Base-by-base conservation (phyloP, 1,140 invertebrate species). In the Lanistes nyassanus region DNA sequence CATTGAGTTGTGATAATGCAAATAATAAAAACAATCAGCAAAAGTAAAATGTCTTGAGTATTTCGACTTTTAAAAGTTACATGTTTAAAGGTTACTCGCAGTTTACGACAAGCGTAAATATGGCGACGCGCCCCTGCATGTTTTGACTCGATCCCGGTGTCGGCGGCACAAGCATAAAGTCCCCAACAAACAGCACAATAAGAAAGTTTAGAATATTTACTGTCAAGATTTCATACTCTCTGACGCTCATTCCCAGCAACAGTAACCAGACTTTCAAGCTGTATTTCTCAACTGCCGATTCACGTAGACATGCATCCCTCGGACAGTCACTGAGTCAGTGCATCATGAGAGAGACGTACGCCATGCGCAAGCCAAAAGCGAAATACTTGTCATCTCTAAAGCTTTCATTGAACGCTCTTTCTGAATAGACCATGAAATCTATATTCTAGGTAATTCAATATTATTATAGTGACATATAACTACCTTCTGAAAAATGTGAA, bases 41-140 rank as follows among this genome's bases (percentile, higher is more conserved):
- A 11, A 31, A 58, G n/a, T 31, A 58, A 16, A 16, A 29, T 6
- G 0, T 7, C 16, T 21, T 19, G 56, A 56, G 3, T n/a, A 19
- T 29, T 56, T 4, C 11, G 1, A 34, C 21, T 70, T 56, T 58
- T 34, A 36, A 19, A 0, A 34, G 42, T 37, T 21, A 39, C 36
- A 29, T 9, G 11, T 31, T 11, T 19, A 26, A 11, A n/a, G n/a
- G 13, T 11, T 11, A 9, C n/a, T 60, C 13, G 13, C n/a, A 26
- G 56, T 9, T n/a, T 23, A 60, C 23, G 11, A 60, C 29, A 60
- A 11, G 56, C 11, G 3, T n/a, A n/a, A 42, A 29, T 21, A 13
- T 34, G 37, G 31, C 69, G 68, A 76, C 75, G 71, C 75, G 75
- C 75, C 67, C 75, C 68, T 71, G 60, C 75, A 76, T 76, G 75